Percentiles rank a stretch among this genome's conserved stretches.
Conservation (phyloP, 23 tunicate genomes). For the Diplosoma virens region DNA sequence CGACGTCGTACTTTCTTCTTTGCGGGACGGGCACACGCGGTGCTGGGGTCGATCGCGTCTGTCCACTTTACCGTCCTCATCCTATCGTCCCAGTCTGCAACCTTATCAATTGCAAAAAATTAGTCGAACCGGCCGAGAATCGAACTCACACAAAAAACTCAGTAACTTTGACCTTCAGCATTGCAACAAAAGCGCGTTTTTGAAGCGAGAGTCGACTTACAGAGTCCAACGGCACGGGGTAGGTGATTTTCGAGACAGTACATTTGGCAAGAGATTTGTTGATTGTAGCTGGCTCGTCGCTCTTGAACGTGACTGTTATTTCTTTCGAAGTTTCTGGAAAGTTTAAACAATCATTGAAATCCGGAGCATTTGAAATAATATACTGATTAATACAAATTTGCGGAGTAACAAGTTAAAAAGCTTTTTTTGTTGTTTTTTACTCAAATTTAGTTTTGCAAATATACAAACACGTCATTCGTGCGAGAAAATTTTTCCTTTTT, state of each 20-base stretch:
- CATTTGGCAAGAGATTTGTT: conserved; percentile 51
- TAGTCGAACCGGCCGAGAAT: too few species aligned
- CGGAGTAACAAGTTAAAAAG: too few species aligned
- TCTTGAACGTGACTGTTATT: conserved; percentile 53
- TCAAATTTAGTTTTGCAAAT: too few species aligned
- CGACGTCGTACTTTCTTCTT: conserved; percentile 90
- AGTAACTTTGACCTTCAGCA: too few species aligned
- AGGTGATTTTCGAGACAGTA: conserved; percentile 48
- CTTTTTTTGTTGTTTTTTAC: too few species aligned
- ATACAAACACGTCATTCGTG: too few species aligned
- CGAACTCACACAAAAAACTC: too few species aligned
- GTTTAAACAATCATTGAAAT: too few species aligned
- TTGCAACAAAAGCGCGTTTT: too few species aligned
- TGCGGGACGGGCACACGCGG: conserved; percentile 26
- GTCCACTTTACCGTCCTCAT: conserved; percentile 89
- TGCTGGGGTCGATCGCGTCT: conserved; percentile 47
- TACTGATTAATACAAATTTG: too few species aligned
- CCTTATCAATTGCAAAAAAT: too few species aligned
- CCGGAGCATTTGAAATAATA: too few species aligned
- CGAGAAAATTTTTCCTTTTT: not conserved
- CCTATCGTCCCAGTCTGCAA: conserved; percentile 94
- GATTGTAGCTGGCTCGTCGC: conserved; percentile 44
- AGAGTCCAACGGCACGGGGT: conserved; percentile 44
- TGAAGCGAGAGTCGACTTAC: conserved; percentile 16
- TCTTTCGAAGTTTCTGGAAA: conserved; percentile 75